Conservation (phyloP, 1,140 invertebrate species). For the Drosophila novamexicana region DNA sequence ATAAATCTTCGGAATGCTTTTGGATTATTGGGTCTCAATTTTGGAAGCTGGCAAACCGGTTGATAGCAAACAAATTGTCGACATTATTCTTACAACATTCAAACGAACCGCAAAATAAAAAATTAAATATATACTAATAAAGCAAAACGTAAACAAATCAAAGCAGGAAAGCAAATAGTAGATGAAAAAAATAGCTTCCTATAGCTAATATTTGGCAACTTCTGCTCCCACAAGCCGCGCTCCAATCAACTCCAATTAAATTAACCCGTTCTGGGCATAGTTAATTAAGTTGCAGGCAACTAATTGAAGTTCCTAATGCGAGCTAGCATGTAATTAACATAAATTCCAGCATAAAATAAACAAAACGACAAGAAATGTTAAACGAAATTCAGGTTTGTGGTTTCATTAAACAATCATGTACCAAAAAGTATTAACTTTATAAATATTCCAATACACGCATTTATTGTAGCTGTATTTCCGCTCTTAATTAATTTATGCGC, state of each 20-base stretch:
- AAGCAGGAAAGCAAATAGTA: slow-evolving; percentile 13
- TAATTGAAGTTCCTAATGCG: slow-evolving; percentile 39
- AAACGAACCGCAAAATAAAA: slow-evolving; percentile 2
- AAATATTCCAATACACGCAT: slow-evolving; percentile 46
- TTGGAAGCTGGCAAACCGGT: slow-evolving; percentile 47
- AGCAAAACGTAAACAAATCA: slow-evolving; percentile 31
- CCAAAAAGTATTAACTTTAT: slow-evolving; percentile 16
- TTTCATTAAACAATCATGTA: slow-evolving; percentile 59
- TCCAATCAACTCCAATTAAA: slow-evolving; percentile 39
- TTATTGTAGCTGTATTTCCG: slow-evolving; percentile 31
- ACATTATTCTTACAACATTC: slow-evolving; percentile 60
- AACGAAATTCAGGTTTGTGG: slow-evolving; percentile 67
- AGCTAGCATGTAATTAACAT: slow-evolving; percentile 47
- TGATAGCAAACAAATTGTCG: slow-evolving; percentile 66
- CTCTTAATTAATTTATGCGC: slow-evolving; percentile 78
- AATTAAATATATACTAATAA: not conserved
- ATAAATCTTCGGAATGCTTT: slow-evolving; percentile 51
- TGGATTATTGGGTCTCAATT: slow-evolving; percentile 34
- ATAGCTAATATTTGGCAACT: slow-evolving; percentile 26
- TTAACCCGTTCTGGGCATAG: slow-evolving; percentile 68
- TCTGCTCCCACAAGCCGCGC: slow-evolving; percentile 5
- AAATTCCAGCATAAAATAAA: slow-evolving; percentile 43
- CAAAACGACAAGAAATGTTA: slow-evolving; percentile 50
- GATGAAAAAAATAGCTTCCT: slow-evolving; percentile 8
- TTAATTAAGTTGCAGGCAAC: slow-evolving; percentile 52